A percentile compares a stretch with the other conserved stretches of the same genome.
These are phyloP conservation scores for Percopsis transmontana DNA, from an alignment of 2,113 vertebrate genomes.

Conservation along the genomic window DNA sequence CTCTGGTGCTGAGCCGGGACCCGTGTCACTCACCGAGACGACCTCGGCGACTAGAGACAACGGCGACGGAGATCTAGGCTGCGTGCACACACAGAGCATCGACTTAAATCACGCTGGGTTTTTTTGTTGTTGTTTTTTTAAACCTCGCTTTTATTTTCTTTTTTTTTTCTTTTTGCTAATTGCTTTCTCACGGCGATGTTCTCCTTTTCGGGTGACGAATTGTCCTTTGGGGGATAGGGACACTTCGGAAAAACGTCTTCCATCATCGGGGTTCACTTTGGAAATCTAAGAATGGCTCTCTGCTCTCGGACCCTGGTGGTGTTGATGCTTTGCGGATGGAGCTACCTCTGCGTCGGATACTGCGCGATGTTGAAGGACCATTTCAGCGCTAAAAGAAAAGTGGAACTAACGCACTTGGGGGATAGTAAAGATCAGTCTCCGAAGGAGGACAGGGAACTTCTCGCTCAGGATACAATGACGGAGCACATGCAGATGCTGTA, in stretches of 20 bases:
- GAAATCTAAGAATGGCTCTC: constrained; percentile 74
- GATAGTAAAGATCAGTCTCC: constrained; percentile 21
- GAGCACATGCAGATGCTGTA: constrained; percentile 94
- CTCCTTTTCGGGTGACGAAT: constrained; percentile 59
- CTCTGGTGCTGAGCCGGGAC: constrained; percentile 7
- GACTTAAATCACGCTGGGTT: constrained; percentile 7
- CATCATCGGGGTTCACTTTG: background rate
- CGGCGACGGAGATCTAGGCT: no score
- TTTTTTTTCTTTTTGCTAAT: constrained; percentile 9
- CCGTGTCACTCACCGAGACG: constrained; percentile 10
- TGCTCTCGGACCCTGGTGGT: constrained; percentile 66
- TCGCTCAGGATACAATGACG: constrained; percentile 80
- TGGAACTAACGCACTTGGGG: constrained; percentile 51
- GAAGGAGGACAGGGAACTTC: constrained; percentile 48
- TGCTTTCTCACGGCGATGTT: constrained; percentile 37
- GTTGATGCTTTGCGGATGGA: constrained; percentile 83
- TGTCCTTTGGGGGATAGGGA: constrained; percentile 46
- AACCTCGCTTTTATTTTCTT: background rate
- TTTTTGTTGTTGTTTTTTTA: no score
- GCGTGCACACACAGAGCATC: no score
- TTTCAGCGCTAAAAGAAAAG: constrained; percentile 49
- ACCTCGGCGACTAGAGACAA: background rate
- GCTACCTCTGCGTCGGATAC: constrained; percentile 74
- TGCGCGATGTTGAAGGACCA: constrained; percentile 69
- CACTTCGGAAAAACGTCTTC: constrained; percentile 38